Base-by-base conservation (phyloP, 1,140 invertebrate species). In the Drosophila malerkotliana region DNA sequence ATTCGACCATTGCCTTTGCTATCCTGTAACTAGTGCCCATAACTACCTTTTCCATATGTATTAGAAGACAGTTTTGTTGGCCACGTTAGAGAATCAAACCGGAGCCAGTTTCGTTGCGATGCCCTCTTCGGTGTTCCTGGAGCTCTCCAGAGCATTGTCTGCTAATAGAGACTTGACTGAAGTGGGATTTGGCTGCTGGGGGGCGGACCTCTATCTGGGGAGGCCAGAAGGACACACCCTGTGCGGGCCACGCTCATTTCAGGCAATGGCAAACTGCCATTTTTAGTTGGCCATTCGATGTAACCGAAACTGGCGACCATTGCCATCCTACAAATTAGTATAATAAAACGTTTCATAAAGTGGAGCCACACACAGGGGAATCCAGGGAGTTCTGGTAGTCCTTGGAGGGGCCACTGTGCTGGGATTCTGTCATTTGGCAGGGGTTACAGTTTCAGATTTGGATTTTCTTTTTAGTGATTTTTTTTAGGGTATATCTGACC, bases 291-390 rank as follows among this genome's bases (percentile, higher is more conserved):
- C 77, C 78, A 90, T 85, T 85, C 80, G 71, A 82, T 85, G 87
- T 90, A 87, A 87, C 87, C 87, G 75, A 90, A 90, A 90, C 81
- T 76, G 75, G 81, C 79, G 72, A 87, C 72, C 81, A 90, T 72
- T 72, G 68, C 79, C 77, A 79, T 68, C 79, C 77, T 90, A 90
- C 88, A 90, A 90, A 90, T 90, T 90, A 90, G 88, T 85, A 75
- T 87, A 90, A 90, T 90, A 90, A 90, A 90, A 90, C 88, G 88
- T 90, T 90, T 90, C 89, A 90, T 90, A 90, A 90, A 90, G 89
- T 76, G 72, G 69, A 63, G 63, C 68, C 54, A 66, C 28, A 66
- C 59, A 24, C 47, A 49, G 54, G 48, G 64, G 41, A 54, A 41
- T 71, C 57, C 58, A 30, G 48, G 41, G 48, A 44, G n/a, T 18